A percentile compares a stretch with the other conserved stretches of the same genome.
Evolutionary conservation across 1,140 invertebrate genomes (phyloP).

Genomic region (Olivierus martensii): DNA sequence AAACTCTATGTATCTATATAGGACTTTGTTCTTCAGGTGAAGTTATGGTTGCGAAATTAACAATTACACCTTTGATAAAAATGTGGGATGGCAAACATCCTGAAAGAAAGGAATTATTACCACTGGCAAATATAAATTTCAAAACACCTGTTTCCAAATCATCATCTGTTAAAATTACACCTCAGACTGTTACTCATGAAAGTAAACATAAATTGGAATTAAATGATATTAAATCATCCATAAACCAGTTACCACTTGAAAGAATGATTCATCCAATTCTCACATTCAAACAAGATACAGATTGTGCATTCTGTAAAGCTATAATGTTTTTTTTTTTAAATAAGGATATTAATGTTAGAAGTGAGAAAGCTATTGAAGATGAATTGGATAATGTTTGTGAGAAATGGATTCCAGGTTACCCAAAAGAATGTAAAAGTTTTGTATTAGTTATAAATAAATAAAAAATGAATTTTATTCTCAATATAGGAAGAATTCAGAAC

Average conservation of each 20-base stretch:
- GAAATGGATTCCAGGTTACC: slow-evolving; percentile 7
- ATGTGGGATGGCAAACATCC: no score
- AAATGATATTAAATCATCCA: slow-evolving; percentile 5
- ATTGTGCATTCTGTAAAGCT: slow-evolving; percentile 12
- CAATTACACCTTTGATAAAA: no score
- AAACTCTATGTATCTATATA: no score
- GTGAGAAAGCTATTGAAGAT: slow-evolving; percentile 45
- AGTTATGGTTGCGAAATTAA: no score
- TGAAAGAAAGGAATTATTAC: no score
- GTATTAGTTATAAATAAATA: background rate
- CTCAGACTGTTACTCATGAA: no score
- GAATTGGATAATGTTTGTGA: slow-evolving; percentile 50
- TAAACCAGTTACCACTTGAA: slow-evolving; percentile 1
- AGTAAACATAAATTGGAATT: background rate
- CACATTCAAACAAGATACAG: slow-evolving; percentile 8
- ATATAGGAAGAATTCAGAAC: slow-evolving; percentile 35
- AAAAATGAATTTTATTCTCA: slow-evolving; percentile 26
- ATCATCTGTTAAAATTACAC: no score
- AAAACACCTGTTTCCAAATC: no score
- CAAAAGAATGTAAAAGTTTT: slow-evolving; percentile 4
- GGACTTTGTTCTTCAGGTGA: no score
- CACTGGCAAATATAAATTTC: no score
- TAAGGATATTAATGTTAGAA: slow-evolving; percentile 6
- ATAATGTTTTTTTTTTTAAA: slow-evolving; percentile 7
- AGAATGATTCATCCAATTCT: background rate